Percentiles rank a stretch among this genome's conserved stretches.
phyloP scores from a whole-genome alignment of 2,888 invertebrate species.

The Myopa testacea region DNA sequence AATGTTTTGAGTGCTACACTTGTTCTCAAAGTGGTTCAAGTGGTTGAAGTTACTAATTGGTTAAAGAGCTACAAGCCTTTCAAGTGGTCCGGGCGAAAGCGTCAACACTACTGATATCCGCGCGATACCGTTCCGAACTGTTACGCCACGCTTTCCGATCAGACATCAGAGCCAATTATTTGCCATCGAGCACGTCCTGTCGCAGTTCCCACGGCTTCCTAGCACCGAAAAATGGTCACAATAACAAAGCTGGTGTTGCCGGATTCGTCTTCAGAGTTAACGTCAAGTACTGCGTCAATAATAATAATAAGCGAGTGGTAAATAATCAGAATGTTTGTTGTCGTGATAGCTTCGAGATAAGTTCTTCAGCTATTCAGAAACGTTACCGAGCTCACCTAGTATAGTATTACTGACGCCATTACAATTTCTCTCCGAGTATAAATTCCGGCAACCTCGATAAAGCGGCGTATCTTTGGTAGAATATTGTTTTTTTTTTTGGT shows the following conservation, averaged over 20 bases:
- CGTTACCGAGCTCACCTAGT: too few species aligned
- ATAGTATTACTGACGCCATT: too few species aligned
- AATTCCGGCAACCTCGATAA: too few species aligned
- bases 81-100: too few species aligned
- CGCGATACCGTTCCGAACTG: background rate
- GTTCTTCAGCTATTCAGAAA: too few species aligned
- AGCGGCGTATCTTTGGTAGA: too few species aligned
- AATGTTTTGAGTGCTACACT: too few species aligned
- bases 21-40: too few species aligned
- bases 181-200: conserved; percentile 28
- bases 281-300: too few species aligned
- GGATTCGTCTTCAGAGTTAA: background rate
- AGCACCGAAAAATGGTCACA: background rate
- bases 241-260: conserved; percentile 10
- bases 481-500: background rate
- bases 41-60: too few species aligned
- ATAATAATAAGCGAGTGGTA: background rate
- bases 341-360: background rate
- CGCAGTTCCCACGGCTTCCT: conserved; percentile 45
- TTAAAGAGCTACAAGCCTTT: too few species aligned
- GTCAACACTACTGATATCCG: background rate
- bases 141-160: background rate
- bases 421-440: too few species aligned
- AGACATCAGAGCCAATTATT: background rate
- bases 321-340: conserved; percentile 3